These are phyloP conservation scores for Pachyseris speciosa DNA, from an alignment of 64 coral and sea anemone species.

Conservation along the genomic window DNA sequence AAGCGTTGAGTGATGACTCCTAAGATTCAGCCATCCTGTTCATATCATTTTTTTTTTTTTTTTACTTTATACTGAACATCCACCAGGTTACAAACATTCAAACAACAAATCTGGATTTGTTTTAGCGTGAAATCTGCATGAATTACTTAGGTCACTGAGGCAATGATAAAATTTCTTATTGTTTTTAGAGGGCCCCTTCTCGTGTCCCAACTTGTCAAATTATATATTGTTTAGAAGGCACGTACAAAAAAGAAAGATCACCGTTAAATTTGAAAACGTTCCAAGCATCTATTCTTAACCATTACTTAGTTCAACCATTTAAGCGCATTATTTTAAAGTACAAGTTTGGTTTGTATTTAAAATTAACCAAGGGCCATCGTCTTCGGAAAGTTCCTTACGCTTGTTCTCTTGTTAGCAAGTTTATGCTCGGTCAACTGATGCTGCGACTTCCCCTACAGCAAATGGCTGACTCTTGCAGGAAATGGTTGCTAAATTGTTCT, in stretches of 20 bases:
- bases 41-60: too few relatives aligned
- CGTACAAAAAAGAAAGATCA: constrained; percentile 15
- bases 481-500: too few relatives aligned
- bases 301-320: not conserved
- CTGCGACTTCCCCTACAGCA: too few relatives aligned
- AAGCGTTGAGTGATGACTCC: not conserved
- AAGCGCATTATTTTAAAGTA: too few relatives aligned
- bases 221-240: not conserved
- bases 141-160: not conserved
- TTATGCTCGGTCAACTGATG: too few relatives aligned
- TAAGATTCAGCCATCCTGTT: too few relatives aligned
- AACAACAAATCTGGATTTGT: not conserved
- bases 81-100: not conserved
- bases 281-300: not conserved
- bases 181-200: not conserved
- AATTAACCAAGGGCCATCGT: too few relatives aligned
- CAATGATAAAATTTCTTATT: not conserved
- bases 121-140: not conserved
- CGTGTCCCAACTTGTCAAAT: constrained; percentile 4
- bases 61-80: too few relatives aligned
- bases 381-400: too few relatives aligned
- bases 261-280: not conserved
- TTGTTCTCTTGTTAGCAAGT: too few relatives aligned
- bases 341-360: too few relatives aligned
- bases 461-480: too few relatives aligned